These are phyloP conservation scores for Numenius arquata DNA, from an alignment of 2,113 vertebrate species.

Conservation along the genomic window DNA sequence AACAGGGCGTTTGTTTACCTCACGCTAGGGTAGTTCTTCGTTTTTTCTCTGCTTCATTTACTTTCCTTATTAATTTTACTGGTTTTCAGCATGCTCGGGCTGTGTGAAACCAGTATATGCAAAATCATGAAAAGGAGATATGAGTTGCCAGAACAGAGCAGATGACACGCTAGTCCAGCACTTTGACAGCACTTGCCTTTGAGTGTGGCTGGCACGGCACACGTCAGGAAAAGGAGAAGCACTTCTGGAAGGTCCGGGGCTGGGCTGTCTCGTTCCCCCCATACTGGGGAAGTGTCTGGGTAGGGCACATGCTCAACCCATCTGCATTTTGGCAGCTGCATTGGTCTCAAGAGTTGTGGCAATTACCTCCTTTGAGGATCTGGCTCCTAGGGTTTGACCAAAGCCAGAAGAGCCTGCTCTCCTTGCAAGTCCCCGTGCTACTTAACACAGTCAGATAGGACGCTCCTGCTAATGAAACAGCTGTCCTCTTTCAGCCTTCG, in stretches of 20 bases:
- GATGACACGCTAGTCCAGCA: not conserved
- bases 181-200: not conserved
- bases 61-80: constrained; percentile 35
- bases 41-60: constrained; percentile 55
- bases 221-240: not conserved
- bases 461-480: not conserved
- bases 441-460: not conserved
- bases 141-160: not conserved
- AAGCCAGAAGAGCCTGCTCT: not conserved
- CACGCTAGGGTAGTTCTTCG: not conserved
- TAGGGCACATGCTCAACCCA: not conserved
- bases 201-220: not conserved
- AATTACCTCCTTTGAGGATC: not conserved
- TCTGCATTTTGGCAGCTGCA: not conserved
- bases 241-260: not conserved
- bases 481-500: not conserved
- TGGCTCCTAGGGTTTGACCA: not conserved
- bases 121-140: constrained; percentile 23
- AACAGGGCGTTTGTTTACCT: constrained; percentile 35
- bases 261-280: not conserved
- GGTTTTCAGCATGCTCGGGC: not conserved
- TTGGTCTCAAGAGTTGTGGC: not conserved
- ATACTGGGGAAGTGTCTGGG: not conserved
- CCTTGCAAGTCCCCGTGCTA: not conserved
- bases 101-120: constrained; percentile 48